These are phyloP conservation scores for Lamellibrachia luymesi DNA, from an alignment of 1,140 invertebrate genomes.

Conservation along the genomic window DNA sequence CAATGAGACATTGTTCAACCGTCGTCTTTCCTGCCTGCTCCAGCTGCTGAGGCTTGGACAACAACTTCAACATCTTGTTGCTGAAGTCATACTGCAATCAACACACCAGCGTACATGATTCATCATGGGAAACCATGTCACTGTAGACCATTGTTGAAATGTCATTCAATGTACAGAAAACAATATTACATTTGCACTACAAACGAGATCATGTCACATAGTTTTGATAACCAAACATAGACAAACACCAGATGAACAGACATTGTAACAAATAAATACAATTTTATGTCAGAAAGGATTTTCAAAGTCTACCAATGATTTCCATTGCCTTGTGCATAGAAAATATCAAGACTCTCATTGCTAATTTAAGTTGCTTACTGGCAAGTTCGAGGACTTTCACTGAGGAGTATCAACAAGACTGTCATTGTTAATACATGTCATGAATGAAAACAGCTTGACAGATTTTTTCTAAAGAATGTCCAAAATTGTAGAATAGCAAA, in stretches of 20 bases:
- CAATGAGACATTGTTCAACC: conserved; percentile 84
- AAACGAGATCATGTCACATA: background rate
- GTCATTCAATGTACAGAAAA: background rate
- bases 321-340: too few relatives aligned
- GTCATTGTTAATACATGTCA: background rate
- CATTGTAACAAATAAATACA: background rate
- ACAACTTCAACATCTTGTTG: conserved; percentile 66
- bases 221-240: background rate
- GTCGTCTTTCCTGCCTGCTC: conserved; percentile 87
- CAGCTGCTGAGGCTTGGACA: conserved; percentile 67
- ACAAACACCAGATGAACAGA: background rate
- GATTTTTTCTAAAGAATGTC: background rate
- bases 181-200: background rate
- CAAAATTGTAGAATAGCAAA: background rate
- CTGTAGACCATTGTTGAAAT: too few relatives aligned
- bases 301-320: background rate
- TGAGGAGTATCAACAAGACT: background rate
- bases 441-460: background rate
- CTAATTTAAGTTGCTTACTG: too few relatives aligned
- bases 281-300: background rate
- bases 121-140: too few relatives aligned
- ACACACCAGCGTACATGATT: background rate
- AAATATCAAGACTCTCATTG: too few relatives aligned
- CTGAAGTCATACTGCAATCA: conserved; percentile 46
- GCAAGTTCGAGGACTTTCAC: background rate